Evolutionary conservation across 2,888 invertebrate genomes (phyloP).

Genomic region (Cosmia pyralina): DNA sequence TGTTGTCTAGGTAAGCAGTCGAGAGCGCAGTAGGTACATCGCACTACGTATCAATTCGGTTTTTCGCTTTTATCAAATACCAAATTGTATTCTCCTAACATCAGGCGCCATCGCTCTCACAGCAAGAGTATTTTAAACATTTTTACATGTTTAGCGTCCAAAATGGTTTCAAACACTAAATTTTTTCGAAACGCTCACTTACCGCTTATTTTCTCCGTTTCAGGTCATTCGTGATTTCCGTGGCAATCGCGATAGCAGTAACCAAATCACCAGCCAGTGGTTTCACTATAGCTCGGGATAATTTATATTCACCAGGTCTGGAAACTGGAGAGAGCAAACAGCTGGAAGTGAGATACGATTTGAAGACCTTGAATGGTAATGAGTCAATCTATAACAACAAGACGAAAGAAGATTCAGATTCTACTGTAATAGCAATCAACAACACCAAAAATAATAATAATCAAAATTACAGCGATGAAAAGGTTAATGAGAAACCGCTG

Average conservation of each 20-base stretch:
- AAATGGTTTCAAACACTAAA: not conserved
- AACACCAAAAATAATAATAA: conserved; percentile 18
- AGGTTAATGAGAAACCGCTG: not conserved
- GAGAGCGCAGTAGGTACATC: not conserved
- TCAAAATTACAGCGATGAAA: conserved; percentile 17
- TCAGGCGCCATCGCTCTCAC: not conserved
- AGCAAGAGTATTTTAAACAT: not conserved
- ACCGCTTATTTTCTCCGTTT: conserved; percentile 66
- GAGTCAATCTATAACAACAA: conserved; percentile 30
- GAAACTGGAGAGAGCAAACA: conserved; percentile 70
- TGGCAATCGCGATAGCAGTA: conserved; percentile 74
- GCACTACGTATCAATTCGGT: not conserved
- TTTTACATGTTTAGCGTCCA: not conserved
- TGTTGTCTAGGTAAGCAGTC: conserved; percentile 47
- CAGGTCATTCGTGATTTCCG: conserved; percentile 81
- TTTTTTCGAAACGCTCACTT: conserved; percentile 1
- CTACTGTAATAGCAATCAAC: conserved; percentile 44
- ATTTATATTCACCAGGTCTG: conserved; percentile 64
- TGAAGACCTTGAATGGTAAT: conserved; percentile 60
- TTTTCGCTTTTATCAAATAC: not conserved
- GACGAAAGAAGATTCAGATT: conserved; percentile 19
- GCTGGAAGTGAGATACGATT: conserved; percentile 71
- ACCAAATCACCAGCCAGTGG: conserved; percentile 72
- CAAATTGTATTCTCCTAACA: not conserved
- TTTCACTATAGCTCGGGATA: conserved; percentile 71